phyloP scores from a whole-genome alignment of 1,140 invertebrate genomes.

The Drosophila arizonae region DNA sequence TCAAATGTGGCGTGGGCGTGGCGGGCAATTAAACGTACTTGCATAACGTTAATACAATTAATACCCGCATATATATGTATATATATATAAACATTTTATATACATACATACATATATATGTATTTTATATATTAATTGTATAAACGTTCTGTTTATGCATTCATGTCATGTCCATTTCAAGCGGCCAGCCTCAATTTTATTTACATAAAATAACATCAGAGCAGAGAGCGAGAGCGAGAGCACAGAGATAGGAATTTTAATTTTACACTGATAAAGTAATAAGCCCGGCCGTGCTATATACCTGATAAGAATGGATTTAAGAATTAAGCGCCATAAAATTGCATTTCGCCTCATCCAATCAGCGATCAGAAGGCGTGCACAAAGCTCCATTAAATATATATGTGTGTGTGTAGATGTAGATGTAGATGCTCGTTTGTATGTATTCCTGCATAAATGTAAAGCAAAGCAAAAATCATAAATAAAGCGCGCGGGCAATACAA shows the following conservation, averaged over 20 bases:
- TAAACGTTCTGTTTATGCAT: constrained; percentile 1
- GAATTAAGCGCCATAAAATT: constrained; percentile 80
- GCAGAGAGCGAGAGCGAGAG: not conserved
- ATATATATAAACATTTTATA: not conserved
- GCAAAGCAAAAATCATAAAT: constrained; percentile 71
- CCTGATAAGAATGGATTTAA: constrained; percentile 74
- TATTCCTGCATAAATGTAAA: not conserved
- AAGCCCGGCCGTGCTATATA: constrained; percentile 52
- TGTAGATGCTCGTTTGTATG: too few relatives aligned
- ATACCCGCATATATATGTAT: not conserved
- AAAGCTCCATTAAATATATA: constrained; percentile 49
- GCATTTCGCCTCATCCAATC: constrained; percentile 61
- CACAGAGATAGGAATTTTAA: constrained; percentile 55
- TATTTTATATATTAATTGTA: not conserved
- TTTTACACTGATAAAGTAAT: constrained; percentile 69
- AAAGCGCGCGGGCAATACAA: constrained; percentile 39
- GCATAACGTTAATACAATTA: not conserved
- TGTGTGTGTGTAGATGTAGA: not conserved
- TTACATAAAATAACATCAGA: not conserved
- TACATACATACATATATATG: not conserved
- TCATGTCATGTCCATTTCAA: constrained; percentile 8
- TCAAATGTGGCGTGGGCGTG: not conserved
- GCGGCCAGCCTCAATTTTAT: not conserved
- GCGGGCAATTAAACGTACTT: constrained; percentile 1
- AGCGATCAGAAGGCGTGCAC: constrained; percentile 49